phyloP scores from a whole-genome alignment of 2,797 vertebrate species.

The Mormyrops boulengeri region DNA sequence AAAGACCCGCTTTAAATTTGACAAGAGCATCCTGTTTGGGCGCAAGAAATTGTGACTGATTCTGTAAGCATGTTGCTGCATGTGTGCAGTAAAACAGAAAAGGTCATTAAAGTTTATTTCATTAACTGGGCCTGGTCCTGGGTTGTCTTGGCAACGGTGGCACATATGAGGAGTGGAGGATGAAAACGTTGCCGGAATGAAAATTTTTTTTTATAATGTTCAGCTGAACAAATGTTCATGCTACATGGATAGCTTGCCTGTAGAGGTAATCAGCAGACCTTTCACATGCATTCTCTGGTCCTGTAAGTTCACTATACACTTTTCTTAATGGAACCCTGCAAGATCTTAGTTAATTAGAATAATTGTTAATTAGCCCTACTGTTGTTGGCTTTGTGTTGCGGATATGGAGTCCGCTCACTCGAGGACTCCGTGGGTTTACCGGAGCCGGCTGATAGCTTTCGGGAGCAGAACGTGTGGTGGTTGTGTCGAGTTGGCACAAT shows the following conservation, averaged over 20 bases:
- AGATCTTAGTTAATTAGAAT: not conserved
- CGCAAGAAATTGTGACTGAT: not conserved
- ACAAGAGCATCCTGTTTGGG: not conserved
- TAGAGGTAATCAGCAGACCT: not conserved
- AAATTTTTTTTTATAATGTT: not conserved
- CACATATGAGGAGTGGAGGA: not conserved
- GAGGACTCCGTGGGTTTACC: not conserved
- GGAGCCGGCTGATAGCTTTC: not conserved
- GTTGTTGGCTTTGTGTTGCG: not conserved
- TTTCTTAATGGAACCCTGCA: not conserved
- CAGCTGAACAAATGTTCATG: slow-evolving; percentile 5
- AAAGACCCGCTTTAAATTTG: not conserved
- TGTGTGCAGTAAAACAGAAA: not conserved
- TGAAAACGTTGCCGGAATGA: not conserved
- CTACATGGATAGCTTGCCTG: not conserved
- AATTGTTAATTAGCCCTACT: not conserved
- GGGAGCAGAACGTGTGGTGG: not conserved
- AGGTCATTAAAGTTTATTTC: not conserved
- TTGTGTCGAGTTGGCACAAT: not conserved
- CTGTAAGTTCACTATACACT: not conserved
- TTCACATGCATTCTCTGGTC: not conserved
- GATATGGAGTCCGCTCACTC: not conserved
- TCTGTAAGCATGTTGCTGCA: not conserved
- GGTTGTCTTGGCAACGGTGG: slow-evolving; percentile 21
- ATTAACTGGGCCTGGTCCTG: not conserved